These are phyloP conservation scores for Scyliorhinus canicula DNA, from an alignment of 2,797 vertebrate genomes.

Conservation along the genomic window DNA sequence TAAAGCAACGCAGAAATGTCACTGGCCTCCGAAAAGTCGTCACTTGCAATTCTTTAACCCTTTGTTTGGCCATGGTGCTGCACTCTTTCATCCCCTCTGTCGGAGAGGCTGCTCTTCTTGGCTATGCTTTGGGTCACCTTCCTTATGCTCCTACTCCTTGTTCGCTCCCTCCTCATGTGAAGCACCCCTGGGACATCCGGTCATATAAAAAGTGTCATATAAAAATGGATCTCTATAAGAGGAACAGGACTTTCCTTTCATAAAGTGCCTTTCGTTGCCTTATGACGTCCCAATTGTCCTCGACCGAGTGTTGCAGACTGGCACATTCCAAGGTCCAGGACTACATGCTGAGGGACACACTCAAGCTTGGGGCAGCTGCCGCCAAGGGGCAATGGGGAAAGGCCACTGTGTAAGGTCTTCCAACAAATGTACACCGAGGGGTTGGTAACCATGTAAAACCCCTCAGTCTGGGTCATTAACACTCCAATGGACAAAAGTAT, in stretches of 20 bases:
- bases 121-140: background rate
- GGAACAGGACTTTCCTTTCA: background rate
- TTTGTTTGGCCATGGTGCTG: background rate
- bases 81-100: background rate
- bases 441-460: too few species aligned
- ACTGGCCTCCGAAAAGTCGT: background rate
- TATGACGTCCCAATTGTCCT: background rate
- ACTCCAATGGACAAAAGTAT: too few species aligned
- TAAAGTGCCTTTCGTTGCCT: background rate
- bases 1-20: background rate
- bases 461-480: too few species aligned
- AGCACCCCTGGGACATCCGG: background rate
- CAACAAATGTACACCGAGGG: too few species aligned
- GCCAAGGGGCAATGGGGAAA: too few species aligned
- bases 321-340: too few species aligned
- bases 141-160: background rate
- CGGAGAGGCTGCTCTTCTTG: background rate
- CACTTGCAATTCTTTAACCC: constrained; percentile 6
- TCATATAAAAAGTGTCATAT: background rate
- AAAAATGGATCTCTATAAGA: background rate
- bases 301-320: too few species aligned
- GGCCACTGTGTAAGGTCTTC: too few species aligned
- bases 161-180: background rate
- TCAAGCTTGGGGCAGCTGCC: too few species aligned
- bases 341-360: too few species aligned